phyloP scores from a whole-genome alignment of 2,113 vertebrate genomes.

The Aptenodytes forsteri region DNA sequence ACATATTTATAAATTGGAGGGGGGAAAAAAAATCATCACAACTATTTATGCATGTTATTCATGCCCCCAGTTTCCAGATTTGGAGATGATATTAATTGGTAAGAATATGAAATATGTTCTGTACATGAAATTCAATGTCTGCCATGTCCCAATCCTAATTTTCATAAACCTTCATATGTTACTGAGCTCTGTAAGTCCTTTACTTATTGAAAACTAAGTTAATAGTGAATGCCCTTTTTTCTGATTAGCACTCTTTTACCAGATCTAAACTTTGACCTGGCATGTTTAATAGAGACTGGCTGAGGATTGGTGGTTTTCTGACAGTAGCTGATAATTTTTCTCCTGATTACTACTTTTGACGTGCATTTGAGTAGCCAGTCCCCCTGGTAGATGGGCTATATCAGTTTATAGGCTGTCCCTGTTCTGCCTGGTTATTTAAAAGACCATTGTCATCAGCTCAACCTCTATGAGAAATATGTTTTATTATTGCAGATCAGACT shows the following conservation, averaged over 20 bases:
- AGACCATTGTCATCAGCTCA: background rate
- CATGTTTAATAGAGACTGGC: background rate
- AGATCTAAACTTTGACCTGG: background rate
- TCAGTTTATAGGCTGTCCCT: background rate
- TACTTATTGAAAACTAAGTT: background rate
- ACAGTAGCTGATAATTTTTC: background rate
- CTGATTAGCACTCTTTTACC: background rate
- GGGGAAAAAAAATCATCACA: accelerated
- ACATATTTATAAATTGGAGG: background rate
- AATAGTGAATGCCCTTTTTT: background rate
- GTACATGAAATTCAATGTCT: background rate
- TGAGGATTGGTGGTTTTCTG: background rate
- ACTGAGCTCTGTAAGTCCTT: background rate
- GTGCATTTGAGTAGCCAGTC: accelerated
- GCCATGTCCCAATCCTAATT: background rate
- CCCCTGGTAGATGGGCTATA: accelerated
- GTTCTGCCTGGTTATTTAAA: background rate
- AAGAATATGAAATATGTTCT: background rate
- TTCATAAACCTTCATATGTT: background rate
- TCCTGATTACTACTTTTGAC: background rate
- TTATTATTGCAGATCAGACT: background rate
- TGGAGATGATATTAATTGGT: background rate
- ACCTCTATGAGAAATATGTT: background rate
- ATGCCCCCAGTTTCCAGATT: background rate
- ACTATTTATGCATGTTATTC: background rate